phyloP scores from a whole-genome alignment of 2,888 invertebrate genomes.

The Myathropa florea region DNA sequence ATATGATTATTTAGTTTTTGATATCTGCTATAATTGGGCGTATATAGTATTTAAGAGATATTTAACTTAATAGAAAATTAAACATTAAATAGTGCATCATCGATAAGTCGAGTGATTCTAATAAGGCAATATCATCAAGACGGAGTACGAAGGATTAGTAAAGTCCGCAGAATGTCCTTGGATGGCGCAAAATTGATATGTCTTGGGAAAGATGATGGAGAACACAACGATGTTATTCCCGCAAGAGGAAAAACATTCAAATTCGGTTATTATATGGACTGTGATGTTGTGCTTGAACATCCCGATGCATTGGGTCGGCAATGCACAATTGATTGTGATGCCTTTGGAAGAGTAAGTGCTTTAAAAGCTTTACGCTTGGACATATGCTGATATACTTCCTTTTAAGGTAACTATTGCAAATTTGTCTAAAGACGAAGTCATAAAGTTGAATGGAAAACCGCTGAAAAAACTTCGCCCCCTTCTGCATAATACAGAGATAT shows the following conservation, averaged over 20 bases:
- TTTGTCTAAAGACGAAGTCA: slow-evolving; percentile 74
- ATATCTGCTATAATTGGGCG: not conserved
- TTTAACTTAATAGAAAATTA: not conserved
- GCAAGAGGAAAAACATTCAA: slow-evolving; percentile 77
- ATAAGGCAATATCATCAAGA: not conserved
- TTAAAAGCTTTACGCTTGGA: not conserved
- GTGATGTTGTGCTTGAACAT: slow-evolving; percentile 76
- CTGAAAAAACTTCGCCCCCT: slow-evolving; percentile 75
- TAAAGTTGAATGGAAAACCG: slow-evolving; percentile 75
- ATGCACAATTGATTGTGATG: slow-evolving; percentile 78
- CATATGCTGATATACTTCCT: not conserved
- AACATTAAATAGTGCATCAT: not conserved
- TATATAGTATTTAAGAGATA: not conserved
- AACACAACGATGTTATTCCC: slow-evolving; percentile 51
- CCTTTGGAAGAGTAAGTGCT: slow-evolving; percentile 78
- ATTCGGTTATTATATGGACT: slow-evolving; percentile 76
- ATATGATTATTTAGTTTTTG: not conserved
- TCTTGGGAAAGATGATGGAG: slow-evolving; percentile 71
- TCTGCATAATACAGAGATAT: slow-evolving; percentile 75
- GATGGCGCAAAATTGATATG: slow-evolving; percentile 77
- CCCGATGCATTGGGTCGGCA: slow-evolving; percentile 75
- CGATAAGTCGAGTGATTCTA: not conserved
- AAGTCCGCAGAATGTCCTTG: slow-evolving; percentile 75
- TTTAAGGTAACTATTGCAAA: slow-evolving; percentile 77
- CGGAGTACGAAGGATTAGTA: not conserved